phyloP scores from a whole-genome alignment of 2,888 invertebrate species.

The Ametastegia equiseti region DNA sequence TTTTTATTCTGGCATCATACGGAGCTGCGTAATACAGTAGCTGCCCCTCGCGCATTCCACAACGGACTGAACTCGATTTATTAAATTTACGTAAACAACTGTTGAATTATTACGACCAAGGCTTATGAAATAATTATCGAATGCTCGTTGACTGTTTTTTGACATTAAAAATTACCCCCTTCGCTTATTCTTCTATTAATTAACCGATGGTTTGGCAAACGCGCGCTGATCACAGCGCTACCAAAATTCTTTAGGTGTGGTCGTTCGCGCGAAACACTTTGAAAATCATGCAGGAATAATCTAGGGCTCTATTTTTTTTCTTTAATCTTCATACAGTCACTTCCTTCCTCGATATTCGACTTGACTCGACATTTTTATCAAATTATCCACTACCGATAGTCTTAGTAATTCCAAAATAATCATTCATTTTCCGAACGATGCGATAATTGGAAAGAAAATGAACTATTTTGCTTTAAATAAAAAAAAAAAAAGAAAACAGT shows the following conservation, averaged over 20 bases:
- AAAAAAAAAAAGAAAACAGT: no score
- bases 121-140: conserved; percentile 63
- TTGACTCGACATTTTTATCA: no score
- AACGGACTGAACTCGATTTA: conserved; percentile 69
- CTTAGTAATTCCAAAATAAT: no score
- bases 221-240: conserved; percentile 64
- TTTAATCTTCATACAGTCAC: no score
- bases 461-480: no score
- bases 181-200: conserved; percentile 63
- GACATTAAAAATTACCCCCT: conserved; percentile 62
- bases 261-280: conserved; percentile 54
- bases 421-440: no score
- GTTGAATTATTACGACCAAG: conserved; percentile 51
- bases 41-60: conserved; percentile 74
- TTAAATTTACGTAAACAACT: conserved; percentile 63
- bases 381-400: no score
- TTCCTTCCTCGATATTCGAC: no score
- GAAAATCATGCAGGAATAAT: no score
- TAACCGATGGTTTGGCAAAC: conserved; percentile 69
- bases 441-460: no score
- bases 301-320: no score
- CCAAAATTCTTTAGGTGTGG: conserved; percentile 52
- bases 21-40: conserved; percentile 76
- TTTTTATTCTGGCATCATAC: conserved; percentile 68
- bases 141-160: conserved; percentile 54